Base-by-base conservation (phyloP, 2,113 vertebrate genomes). In the Rana temporaria region DNA sequence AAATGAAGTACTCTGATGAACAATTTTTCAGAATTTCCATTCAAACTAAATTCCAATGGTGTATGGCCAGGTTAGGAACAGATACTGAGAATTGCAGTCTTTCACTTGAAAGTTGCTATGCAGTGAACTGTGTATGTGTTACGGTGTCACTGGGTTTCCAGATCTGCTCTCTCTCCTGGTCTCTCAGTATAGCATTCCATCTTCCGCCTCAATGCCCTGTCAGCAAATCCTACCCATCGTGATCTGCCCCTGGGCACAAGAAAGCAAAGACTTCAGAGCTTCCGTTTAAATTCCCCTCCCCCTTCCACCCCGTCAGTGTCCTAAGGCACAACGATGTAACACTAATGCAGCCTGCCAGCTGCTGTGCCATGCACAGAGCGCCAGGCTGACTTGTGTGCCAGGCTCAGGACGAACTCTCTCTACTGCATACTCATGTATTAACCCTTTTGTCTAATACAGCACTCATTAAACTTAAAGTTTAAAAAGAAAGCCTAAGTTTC, bases 341-440 rank as follows among this genome's bases (percentile, higher is more conserved):
- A 52, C 68, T 81, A 81, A 81, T 81, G 59, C 68, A 55, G 68
- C 22, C n/a, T 81, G 79, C 57, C 79, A 81, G 67, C 68, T 81
- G 68, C 79, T 72, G 3, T 16, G 8, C 79, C 38, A 20, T 55
- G 30, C 69, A 42, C 68, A 68, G 79, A 56, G 67, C 53, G 38
- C 68, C 34, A 72, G 20, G 34, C 69, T 32, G 6, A 16, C 18
- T 15, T 2, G 38, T 1, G 14, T 19, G 6, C 0, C 9, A 20
- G 24, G 4, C 18, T 52, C 18, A 55, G 34, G 38, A 38, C 18
- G 60, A 75, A 75, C 19, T 74, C 8, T 18, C 30, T 16, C 20
- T 26, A 42, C 9, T 20, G 34, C 42, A 48, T 14, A 48, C 42
- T 48, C 42, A 42, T 9, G 38, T 48, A 12, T 48, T 48, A 48